These are phyloP conservation scores for Neuroterus valhalla DNA, from an alignment of 1,140 invertebrate species.

Conservation along the genomic window DNA sequence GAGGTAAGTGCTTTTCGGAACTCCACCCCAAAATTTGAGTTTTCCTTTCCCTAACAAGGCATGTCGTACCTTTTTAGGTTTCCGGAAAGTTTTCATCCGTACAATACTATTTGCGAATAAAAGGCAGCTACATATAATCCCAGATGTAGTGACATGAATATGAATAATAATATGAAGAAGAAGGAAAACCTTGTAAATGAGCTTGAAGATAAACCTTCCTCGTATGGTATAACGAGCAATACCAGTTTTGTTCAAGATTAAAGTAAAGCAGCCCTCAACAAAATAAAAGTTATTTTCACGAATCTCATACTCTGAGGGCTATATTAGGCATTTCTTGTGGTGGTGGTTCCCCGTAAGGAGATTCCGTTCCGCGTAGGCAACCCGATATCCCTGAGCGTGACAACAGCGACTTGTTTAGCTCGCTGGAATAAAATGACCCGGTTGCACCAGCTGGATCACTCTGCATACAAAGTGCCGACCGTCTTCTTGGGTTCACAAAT, in stretches of 20 bases:
- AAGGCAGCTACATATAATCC: too few relatives aligned
- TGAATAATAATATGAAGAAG: slow-evolving; percentile 1
- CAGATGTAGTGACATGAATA: too few relatives aligned
- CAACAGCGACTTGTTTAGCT: slow-evolving; percentile 21
- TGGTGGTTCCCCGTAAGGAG: slow-evolving; percentile 18
- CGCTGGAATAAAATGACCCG: slow-evolving; percentile 28
- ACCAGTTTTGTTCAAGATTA: background rate
- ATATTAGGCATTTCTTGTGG: slow-evolving; percentile 26
- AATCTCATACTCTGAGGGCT: slow-evolving; percentile 15
- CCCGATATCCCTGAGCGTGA: slow-evolving; percentile 19
- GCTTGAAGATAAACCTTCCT: slow-evolving; percentile 14
- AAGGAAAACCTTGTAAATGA: slow-evolving; percentile 27
- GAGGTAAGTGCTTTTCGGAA: too few relatives aligned
- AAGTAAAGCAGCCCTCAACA: background rate
- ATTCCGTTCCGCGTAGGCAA: slow-evolving; percentile 25
- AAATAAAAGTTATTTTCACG: slow-evolving; percentile 9
- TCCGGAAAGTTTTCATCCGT: too few relatives aligned
- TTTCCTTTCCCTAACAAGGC: too few relatives aligned
- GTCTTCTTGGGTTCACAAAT: background rate
- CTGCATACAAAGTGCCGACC: slow-evolving; percentile 25
- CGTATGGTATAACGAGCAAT: slow-evolving; percentile 4
- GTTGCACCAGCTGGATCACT: slow-evolving; percentile 28
- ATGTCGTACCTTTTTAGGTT: too few relatives aligned
- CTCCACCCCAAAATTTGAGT: too few relatives aligned
- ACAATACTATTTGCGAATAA: too few relatives aligned